Evolutionary conservation across 1,140 invertebrate species (phyloP), one percentile per base, ranked within the genome.

Genomic region (Microplitis demolitor): DNA sequence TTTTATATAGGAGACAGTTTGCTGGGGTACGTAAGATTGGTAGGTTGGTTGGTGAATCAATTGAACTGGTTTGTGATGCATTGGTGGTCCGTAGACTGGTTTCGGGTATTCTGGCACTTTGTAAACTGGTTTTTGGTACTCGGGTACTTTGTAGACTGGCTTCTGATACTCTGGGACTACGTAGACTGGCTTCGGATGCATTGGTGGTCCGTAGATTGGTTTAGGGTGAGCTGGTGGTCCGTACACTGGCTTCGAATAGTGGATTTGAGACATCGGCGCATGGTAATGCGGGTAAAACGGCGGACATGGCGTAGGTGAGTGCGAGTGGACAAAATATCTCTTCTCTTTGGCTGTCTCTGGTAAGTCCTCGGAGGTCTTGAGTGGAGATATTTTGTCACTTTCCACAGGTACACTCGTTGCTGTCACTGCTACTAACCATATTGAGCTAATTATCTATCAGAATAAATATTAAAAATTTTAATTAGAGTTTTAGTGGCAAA

Each of bases 281-380:
- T 73, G 66, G 11, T 72, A 39, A 35, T 79, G 76, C 3, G 80
- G 75, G 14, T 80, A 82, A 24, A 71, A 62, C 2, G 80, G 80
- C 1, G 82, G 84, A 77, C 85, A 86, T 0, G 83, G 83, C 1
- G 74, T 64, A 4, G 66, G 3, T 75, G 79, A n/a, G 69, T 50
- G n/a, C 13, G 31, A 13, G 6, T 68, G 66, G 24, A 35, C 33
- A 2, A 74, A 76, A 0, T 80, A 77, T 60, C 85, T 77, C 51
- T 86, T 86, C 3, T 72, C 66, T 67, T 86, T 85, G 0, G 39
- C 45, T 33, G 62, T 60, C 35, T 16, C 14, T 53, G 14, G 16
- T 50, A 24, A 14, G 45, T 53, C 34, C n/a, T 63, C 33, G 13
- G 34, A 14, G 14, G 45, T 16, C 14, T 66, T 8, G 8, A 11